These are phyloP conservation scores for Brachionus asplanchnoidis DNA, from an alignment of 1,140 invertebrate genomes.

Conservation along the genomic window DNA sequence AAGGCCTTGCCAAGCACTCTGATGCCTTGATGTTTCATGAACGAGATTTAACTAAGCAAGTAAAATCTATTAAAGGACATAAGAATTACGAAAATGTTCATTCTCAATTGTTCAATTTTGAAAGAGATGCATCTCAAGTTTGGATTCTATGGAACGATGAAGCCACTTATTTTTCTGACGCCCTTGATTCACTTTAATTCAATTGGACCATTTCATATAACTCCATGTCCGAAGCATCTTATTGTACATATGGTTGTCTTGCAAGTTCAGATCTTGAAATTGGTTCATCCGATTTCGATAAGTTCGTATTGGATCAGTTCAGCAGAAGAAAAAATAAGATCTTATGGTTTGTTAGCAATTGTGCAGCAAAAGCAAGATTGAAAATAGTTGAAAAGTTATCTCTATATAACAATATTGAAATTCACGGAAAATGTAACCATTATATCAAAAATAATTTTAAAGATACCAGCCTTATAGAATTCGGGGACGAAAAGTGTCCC, in stretches of 20 bases:
- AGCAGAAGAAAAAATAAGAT: conserved; percentile 57
- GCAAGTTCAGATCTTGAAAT: neutral
- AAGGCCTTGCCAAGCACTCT: neutral
- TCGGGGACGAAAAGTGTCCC: conserved; percentile 53
- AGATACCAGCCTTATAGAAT: conserved; percentile 78
- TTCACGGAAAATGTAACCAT: conserved; percentile 78
- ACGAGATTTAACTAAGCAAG: neutral
- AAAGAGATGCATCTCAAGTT: neutral
- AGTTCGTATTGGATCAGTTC: neutral
- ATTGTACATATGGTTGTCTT: conserved; percentile 12
- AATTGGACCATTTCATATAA: conserved; percentile 16
- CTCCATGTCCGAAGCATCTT: neutral
- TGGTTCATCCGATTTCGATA: neutral
- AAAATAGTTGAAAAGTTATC: conserved; percentile 78
- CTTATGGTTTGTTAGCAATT: conserved; percentile 93
- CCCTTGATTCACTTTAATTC: neutral
- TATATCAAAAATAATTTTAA: conserved; percentile 60
- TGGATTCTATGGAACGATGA: conserved; percentile 36
- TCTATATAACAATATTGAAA: conserved; percentile 81
- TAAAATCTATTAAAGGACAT: neutral
- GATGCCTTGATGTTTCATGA: conserved; percentile 26
- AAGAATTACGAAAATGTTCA: neutral
- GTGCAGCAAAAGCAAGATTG: conserved; percentile 75
- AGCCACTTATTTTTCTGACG: neutral
- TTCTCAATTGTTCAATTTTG: neutral